A percentile compares a stretch with the other conserved stretches of the same genome.
Conservation (phyloP, 2,113 vertebrate species). For the Elephas maximus region DNA sequence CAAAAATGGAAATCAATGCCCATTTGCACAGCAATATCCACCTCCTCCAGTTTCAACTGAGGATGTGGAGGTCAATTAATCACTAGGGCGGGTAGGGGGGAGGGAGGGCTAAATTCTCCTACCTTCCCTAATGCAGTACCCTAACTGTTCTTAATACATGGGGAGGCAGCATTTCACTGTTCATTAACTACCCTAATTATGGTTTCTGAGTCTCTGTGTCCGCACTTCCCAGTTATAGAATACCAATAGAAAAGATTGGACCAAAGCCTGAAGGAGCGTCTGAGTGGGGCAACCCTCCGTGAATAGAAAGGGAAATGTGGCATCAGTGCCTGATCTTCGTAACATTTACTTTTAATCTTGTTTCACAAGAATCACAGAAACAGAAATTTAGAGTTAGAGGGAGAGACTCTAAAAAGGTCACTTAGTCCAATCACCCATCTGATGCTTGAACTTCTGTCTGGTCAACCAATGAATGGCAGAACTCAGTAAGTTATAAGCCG, state of each 20-base stretch:
- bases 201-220: slow-evolving; percentile 70
- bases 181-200: slow-evolving; percentile 76
- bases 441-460: not conserved
- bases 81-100: not conserved
- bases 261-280: not conserved
- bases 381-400: not conserved
- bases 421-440: not conserved
- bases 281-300: not conserved
- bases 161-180: slow-evolving; percentile 54
- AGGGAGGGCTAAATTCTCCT: not conserved
- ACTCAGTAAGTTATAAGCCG: not conserved
- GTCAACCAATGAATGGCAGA: not conserved
- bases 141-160: slow-evolving; percentile 69
- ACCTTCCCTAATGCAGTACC: not conserved
- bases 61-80: slow-evolving; percentile 8
- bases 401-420: not conserved
- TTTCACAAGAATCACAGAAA: not conserved
- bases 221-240: not conserved
- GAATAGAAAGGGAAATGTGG: not conserved
- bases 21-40: not conserved
- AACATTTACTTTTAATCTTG: not conserved
- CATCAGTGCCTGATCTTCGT: slow-evolving; percentile 38
- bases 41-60: not conserved
- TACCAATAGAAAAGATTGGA: not conserved
- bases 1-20: slow-evolving; percentile 64